A percentile compares a stretch with the other conserved stretches of the same genome.
These are phyloP conservation scores for Mus musculus DNA, from an alignment of 2,113 vertebrate genomes.

Conservation along the genomic window GRCm39 chr7:94074001-94074500, in stretches of 20 bases:
- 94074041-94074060: not conserved
- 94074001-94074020: not conserved
- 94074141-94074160: not conserved
- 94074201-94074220: not conserved
- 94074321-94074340: not conserved
- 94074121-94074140: not conserved
- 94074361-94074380: not conserved
- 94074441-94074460: not conserved
- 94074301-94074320: not conserved
- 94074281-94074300: not conserved
- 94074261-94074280: not conserved
- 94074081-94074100: not conserved
- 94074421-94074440: not conserved
- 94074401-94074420: not conserved
- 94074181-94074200: not conserved
- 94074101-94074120: not conserved
- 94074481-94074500: not conserved
- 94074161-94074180: not conserved
- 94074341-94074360: not conserved
- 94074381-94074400: not conserved
- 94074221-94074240: too few species aligned
- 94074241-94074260: not conserved
- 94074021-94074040: not conserved
- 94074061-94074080: not conserved
- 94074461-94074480: not conserved